Evolutionary conservation across 2,797 vertebrate species (phyloP), one percentile per base, ranked within the genome.

Genomic region (Enteromius unitaeniatus): DNA sequence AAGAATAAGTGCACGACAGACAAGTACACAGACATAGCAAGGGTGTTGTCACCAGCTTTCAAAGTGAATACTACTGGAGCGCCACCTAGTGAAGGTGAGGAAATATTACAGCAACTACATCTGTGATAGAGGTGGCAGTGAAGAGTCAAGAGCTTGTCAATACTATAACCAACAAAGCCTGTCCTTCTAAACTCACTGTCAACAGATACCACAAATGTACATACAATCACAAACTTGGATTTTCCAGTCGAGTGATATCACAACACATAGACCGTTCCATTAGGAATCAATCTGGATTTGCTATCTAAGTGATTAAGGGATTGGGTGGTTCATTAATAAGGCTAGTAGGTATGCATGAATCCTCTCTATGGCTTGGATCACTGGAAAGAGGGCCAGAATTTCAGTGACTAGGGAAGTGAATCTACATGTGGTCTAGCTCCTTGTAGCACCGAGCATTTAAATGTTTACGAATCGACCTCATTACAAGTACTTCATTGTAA

Each of bases 311-410:
- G 78, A 58, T 83, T 77, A 73, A 82, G 77, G 65, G 51, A 78
- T 81, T 82, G 51, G 84, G 85, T 62, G 81, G 70, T 85, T 53
- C 6, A 70, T 86, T 79, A 79, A 82, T 87, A 87, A 87, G 87
- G 82, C 81, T 81, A 85, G 60, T 62, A 84, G 68, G 86, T 80
- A 67, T 76, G 69, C 72, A 58, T 45, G 31, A 72, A 53, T 84
- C 79, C 81, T 79, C 28, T 73, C 34, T 74, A 79, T 86, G 82
- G 78, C 75, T 82, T 77, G 10, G 45, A 67, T 85, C 73, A 89
- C 67, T 65, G 69, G 75, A 64, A 78, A 72, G 51, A 79, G 31
- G 55, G 58, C 23, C 21, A 76, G 58, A 78, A 76, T 21, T 58
- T 17, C 55, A 77, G 69, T 45, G 45, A 68, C 21, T 13, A 19